These are phyloP conservation scores for Urosaurus nigricauda DNA, from an alignment of 2,797 vertebrate species.

Conservation along the genomic window DNA sequence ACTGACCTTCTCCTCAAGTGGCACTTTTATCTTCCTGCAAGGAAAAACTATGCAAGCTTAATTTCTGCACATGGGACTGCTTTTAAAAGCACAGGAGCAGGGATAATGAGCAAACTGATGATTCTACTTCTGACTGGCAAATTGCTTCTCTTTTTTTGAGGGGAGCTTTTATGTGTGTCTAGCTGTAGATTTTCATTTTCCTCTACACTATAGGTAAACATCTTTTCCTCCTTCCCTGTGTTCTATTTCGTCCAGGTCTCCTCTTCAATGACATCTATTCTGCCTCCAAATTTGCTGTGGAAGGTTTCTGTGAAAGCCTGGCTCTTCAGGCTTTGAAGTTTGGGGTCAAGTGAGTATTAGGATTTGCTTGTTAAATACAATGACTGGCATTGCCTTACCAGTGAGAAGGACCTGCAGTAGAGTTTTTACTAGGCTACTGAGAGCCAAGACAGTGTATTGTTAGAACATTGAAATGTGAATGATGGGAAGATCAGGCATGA, in stretches of 20 bases:
- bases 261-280: slow-evolving; percentile 81
- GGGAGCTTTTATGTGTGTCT: too few relatives aligned
- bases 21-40: neutral
- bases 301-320: slow-evolving; percentile 82
- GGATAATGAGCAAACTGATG: neutral
- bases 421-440: neutral
- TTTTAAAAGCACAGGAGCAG: neutral
- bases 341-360: slow-evolving; percentile 77
- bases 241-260: slow-evolving; percentile 67
- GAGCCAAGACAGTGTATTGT: neutral
- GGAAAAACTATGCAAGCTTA: neutral
- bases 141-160: neutral
- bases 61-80: neutral
- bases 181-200: too few relatives aligned
- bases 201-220: too few relatives aligned
- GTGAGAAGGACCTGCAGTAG: neutral
- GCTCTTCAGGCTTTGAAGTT: slow-evolving; percentile 82
- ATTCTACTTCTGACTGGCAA: neutral
- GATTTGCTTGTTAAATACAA: neutral
- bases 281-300: slow-evolving; percentile 81
- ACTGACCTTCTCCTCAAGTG: neutral
- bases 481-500: too few relatives aligned
- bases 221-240: too few relatives aligned
- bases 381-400: neutral
- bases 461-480: too few relatives aligned